Percentiles rank a stretch among this genome's conserved stretches.
Conservation (phyloP, 2,888 invertebrate species). For the Nomada flava region DNA sequence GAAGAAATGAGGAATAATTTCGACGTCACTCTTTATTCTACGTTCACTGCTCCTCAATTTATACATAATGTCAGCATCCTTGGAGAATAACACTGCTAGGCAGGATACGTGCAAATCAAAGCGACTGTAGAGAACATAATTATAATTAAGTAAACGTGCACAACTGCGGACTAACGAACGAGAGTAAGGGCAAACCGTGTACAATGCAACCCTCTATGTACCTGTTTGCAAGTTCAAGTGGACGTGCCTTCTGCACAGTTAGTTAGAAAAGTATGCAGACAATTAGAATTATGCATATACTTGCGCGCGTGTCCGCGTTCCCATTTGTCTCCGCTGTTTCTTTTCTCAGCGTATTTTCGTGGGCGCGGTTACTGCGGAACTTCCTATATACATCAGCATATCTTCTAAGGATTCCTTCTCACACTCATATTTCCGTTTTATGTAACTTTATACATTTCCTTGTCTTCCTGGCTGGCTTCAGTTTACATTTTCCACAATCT, state of each 20-base stretch:
- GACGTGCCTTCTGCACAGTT: constrained; percentile 37
- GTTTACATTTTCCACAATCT: neutral
- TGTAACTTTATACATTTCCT: neutral
- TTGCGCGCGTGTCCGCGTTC: neutral
- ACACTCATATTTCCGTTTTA: neutral
- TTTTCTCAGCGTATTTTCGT: neutral
- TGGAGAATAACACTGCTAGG: neutral
- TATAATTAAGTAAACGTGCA: constrained; percentile 45
- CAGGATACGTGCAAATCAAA: constrained; percentile 17
- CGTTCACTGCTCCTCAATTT: no score
- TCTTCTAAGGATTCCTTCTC: constrained; percentile 9
- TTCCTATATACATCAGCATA: neutral
- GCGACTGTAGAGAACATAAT: constrained; percentile 30
- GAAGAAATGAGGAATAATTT: no score
- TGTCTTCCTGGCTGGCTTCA: neutral
- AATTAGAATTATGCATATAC: constrained; percentile 44
- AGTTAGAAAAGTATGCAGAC: constrained; percentile 45
- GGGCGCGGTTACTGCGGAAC: neutral
- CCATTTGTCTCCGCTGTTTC: constrained; percentile 15
- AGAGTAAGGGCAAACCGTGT: constrained; percentile 16
- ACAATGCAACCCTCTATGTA: constrained; percentile 14
- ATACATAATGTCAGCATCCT: no score
- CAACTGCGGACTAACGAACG: constrained; percentile 37
- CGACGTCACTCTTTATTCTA: no score
- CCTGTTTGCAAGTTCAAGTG: constrained; percentile 50